phyloP scores from a whole-genome alignment of 2,888 invertebrate genomes.

The Eupsilia transversa region DNA sequence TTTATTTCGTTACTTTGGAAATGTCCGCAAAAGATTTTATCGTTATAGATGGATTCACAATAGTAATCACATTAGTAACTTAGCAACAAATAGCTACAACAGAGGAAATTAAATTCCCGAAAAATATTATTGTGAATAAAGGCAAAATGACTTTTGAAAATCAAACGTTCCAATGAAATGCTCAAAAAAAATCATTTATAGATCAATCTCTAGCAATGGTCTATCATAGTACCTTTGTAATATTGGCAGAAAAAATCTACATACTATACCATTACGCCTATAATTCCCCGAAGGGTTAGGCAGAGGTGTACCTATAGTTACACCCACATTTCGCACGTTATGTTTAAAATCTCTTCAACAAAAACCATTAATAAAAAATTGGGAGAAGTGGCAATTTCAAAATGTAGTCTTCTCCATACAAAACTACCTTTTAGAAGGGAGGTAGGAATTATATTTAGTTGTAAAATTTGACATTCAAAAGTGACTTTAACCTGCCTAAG shows the following conservation, averaged over 20 bases:
- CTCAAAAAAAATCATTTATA: background rate
- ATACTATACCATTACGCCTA: no score
- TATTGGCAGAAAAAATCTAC: no score
- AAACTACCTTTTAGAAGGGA: background rate
- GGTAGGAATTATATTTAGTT: no score
- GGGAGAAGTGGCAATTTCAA: background rate
- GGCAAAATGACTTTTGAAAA: background rate
- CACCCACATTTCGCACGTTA: no score
- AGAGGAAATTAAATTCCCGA: constrained; percentile 1
- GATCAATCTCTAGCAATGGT: background rate
- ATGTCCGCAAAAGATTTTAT: constrained; percentile 27
- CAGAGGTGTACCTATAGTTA: no score
- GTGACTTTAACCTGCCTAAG: no score
- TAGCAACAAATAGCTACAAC: constrained; percentile 38
- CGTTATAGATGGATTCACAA: constrained; percentile 4
- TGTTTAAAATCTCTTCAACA: background rate
- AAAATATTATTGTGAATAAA: background rate
- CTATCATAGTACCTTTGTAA: background rate
- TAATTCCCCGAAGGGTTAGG: no score
- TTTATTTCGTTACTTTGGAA: background rate
- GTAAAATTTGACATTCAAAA: background rate
- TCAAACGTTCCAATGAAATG: background rate
- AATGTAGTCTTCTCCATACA: no score
- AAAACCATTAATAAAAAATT: background rate
- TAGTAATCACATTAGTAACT: constrained; percentile 39